Evolutionary conservation across 1,140 invertebrate genomes (phyloP).

Genomic region (Aphidius gifuensis): DNA sequence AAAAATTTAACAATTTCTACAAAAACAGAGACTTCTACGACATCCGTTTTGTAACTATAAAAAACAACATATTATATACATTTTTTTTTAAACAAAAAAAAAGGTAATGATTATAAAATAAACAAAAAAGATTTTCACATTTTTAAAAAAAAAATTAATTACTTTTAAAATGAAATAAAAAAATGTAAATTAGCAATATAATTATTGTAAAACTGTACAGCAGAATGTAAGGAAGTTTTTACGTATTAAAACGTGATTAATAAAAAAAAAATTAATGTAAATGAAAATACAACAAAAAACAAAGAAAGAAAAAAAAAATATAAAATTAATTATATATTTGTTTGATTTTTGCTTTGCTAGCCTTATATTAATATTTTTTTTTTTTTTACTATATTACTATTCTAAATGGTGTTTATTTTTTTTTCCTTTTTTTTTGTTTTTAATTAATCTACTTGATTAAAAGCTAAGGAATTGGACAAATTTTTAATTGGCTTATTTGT

Average conservation of each 20-base stretch:
- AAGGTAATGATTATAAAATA: background rate
- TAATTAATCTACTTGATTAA: too few species aligned
- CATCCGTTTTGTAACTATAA: background rate
- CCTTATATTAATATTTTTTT: slow-evolving; percentile 27
- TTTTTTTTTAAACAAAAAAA: slow-evolving; percentile 2
- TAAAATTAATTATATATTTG: slow-evolving; percentile 7
- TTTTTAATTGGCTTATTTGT: too few species aligned
- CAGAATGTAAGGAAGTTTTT: slow-evolving; percentile 21
- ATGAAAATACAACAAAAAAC: background rate
- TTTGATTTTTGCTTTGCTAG: background rate
- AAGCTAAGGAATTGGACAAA: too few species aligned
- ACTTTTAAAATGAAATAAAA: background rate
- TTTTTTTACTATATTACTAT: slow-evolving; percentile 25
- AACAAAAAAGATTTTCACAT: background rate
- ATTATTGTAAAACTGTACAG: slow-evolving; percentile 50
- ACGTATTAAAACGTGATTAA: too few species aligned
- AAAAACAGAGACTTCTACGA: slow-evolving; percentile 9
- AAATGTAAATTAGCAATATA: slow-evolving; percentile 25
- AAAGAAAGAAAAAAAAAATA: slow-evolving; percentile 14
- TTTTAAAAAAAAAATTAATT: background rate
- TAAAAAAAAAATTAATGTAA: background rate
- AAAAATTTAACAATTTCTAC: slow-evolving; percentile 1
- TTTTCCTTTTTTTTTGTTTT: too few species aligned
- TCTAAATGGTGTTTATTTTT: background rate
- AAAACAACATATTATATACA: background rate